Conservation (phyloP, 2,888 invertebrate genomes). For the Platycnemis pennipes region DNA sequence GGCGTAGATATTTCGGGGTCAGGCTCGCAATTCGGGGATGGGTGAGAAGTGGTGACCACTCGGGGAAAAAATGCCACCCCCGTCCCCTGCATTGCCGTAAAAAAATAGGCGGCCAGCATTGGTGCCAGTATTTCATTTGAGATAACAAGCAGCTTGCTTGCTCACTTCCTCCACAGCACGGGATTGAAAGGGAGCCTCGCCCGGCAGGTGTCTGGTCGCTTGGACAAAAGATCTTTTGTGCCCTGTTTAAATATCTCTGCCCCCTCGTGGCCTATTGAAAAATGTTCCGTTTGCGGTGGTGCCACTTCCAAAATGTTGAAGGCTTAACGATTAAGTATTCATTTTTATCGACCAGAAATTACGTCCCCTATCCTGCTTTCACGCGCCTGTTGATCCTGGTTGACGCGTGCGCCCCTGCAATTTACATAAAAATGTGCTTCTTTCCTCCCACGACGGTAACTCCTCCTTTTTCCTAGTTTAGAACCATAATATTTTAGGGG, state of each 20-base stretch:
- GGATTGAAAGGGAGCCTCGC: constrained; percentile 26
- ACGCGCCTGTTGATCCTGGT: not conserved
- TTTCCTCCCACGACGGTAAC: not conserved
- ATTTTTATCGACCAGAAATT: not conserved
- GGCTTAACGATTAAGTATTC: not conserved
- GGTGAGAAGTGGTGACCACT: not conserved
- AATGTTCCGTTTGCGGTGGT: not conserved
- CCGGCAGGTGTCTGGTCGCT: not conserved
- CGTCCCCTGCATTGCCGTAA: too few relatives aligned
- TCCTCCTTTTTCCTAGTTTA: too few relatives aligned
- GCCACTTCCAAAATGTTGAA: not conserved
- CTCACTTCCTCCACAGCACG: not conserved
- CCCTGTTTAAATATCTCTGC: not conserved
- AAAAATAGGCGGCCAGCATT: too few relatives aligned
- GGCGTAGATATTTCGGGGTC: not conserved
- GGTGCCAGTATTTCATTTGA: not conserved
- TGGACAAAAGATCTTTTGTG: not conserved
- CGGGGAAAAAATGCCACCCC: too few relatives aligned
- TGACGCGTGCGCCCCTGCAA: not conserved
- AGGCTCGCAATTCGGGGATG: not conserved
- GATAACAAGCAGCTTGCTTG: not conserved
- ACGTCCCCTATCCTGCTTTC: not conserved
- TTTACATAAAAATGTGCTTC: not conserved
- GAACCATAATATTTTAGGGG: too few relatives aligned
- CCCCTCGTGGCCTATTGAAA: not conserved